Conservation (phyloP, 2,797 vertebrate species). For the Allobates femoralis region DNA sequence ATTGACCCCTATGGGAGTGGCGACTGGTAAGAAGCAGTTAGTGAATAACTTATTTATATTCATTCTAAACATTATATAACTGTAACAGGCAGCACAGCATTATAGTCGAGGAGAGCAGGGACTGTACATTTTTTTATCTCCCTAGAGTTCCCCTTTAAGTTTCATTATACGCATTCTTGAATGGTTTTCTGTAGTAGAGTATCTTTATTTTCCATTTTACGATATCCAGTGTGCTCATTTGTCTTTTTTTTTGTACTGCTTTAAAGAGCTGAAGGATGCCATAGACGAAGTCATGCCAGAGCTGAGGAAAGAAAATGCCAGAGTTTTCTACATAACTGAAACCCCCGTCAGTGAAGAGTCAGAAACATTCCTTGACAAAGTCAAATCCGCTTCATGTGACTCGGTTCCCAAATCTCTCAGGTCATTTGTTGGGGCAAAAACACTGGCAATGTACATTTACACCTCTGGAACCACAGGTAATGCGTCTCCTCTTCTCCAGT, state of each 20-base stretch:
- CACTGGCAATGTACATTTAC: conserved; percentile 87
- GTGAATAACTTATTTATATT: no score
- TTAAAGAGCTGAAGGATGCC: conserved; percentile 79
- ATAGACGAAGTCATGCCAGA: conserved; percentile 83
- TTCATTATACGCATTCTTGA: no score
- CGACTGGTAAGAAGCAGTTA: no score
- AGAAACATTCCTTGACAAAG: conserved; percentile 77
- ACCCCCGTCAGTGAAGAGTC: conserved; percentile 75
- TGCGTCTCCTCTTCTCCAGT: background rate
- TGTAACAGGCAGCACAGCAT: no score
- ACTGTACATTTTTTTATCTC: no score
- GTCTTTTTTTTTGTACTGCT: background rate
- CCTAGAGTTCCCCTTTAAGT: no score
- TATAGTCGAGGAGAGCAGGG: no score
- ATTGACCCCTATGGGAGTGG: no score
- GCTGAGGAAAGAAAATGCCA: conserved; percentile 77
- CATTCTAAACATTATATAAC: no score
- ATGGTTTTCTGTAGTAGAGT: no score
- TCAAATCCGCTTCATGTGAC: conserved; percentile 75
- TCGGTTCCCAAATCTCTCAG: conserved; percentile 77
- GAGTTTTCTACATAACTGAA: conserved; percentile 78
- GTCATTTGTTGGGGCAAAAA: conserved; percentile 77
- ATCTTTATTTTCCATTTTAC: background rate
- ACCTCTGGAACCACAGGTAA: conserved; percentile 93
- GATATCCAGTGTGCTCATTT: background rate